These are phyloP conservation scores for Protodeltote pygarga DNA, from an alignment of 2,888 invertebrate species.

Conservation along the genomic window DNA sequence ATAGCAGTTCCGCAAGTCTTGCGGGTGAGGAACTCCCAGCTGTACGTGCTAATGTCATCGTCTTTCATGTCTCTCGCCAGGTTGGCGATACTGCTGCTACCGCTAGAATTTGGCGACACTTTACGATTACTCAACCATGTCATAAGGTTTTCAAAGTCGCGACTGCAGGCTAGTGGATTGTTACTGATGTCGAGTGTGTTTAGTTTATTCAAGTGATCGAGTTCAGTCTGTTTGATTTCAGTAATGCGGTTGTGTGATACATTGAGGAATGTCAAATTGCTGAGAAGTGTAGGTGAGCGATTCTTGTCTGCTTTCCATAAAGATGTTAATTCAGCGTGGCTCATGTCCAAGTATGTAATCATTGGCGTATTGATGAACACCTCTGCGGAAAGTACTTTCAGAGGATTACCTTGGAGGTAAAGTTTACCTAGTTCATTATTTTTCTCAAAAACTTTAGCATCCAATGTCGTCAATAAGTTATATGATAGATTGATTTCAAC, in stretches of 20 bases:
- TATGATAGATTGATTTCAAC: constrained; percentile 91
- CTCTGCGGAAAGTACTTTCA: constrained; percentile 89
- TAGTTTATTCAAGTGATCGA: constrained; percentile 86
- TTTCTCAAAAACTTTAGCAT: constrained; percentile 88
- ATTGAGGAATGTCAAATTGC: constrained; percentile 86
- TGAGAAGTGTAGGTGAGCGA: constrained; percentile 77
- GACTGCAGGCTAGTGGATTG: constrained; percentile 90
- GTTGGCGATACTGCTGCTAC: constrained; percentile 74
- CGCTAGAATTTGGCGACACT: constrained; percentile 83
- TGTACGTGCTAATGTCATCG: constrained; percentile 68
- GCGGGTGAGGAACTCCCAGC: constrained; percentile 81
- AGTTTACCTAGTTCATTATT: constrained; percentile 89
- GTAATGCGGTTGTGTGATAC: constrained; percentile 87
- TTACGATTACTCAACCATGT: constrained; percentile 87
- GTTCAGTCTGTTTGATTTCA: constrained; percentile 86
- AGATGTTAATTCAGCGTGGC: constrained; percentile 89
- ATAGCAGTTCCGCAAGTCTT: constrained; percentile 74
- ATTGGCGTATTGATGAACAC: constrained; percentile 88
- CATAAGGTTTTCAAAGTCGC: constrained; percentile 89
- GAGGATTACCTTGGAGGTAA: constrained; percentile 91
- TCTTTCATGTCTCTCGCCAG: constrained; percentile 72
- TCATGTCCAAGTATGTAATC: constrained; percentile 90
- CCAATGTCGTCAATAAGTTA: constrained; percentile 88
- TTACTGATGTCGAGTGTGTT: constrained; percentile 88
- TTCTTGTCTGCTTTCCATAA: constrained; percentile 88